phyloP scores from a whole-genome alignment of 1,140 invertebrate species.

The Lutraria rhynchaena region DNA sequence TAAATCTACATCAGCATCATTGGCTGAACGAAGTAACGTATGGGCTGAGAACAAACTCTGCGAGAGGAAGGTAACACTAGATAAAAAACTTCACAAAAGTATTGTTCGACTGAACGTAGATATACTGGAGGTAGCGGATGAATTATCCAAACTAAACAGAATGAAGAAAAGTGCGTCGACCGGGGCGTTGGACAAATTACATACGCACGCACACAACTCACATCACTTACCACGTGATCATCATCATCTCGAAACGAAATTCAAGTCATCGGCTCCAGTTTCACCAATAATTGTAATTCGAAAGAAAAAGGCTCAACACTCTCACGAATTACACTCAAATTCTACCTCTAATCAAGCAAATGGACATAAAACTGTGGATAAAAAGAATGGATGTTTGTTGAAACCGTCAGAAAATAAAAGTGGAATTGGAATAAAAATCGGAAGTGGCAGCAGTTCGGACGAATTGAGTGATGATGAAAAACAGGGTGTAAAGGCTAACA shows the following conservation, averaged over 20 bases:
- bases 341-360: no score
- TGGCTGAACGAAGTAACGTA: conserved; percentile 33
- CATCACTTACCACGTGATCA: no score
- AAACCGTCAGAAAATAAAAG: conserved; percentile 6
- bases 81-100: conserved; percentile 43
- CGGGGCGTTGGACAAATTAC: conserved; percentile 27
- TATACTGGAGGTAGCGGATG: conserved; percentile 36
- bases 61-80: conserved; percentile 28
- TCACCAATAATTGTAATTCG: no score
- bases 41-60: conserved; percentile 48
- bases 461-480: conserved; percentile 14
- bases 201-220: not conserved
- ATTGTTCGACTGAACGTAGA: conserved; percentile 47
- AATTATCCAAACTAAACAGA: conserved; percentile 29
- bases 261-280: no score
- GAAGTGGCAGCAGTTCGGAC: conserved; percentile 25
- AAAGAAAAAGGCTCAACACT: no score
- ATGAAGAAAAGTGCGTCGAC: conserved; percentile 48
- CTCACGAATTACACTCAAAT: no score
- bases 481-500: not conserved
- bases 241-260: no score
- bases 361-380: no score
- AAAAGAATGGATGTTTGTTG: not conserved
- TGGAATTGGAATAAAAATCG: conserved; percentile 42
- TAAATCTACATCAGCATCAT: conserved; percentile 30